Evolutionary conservation across 2,113 vertebrate genomes (phyloP).

Genomic region (Vireo altiloquus): DNA sequence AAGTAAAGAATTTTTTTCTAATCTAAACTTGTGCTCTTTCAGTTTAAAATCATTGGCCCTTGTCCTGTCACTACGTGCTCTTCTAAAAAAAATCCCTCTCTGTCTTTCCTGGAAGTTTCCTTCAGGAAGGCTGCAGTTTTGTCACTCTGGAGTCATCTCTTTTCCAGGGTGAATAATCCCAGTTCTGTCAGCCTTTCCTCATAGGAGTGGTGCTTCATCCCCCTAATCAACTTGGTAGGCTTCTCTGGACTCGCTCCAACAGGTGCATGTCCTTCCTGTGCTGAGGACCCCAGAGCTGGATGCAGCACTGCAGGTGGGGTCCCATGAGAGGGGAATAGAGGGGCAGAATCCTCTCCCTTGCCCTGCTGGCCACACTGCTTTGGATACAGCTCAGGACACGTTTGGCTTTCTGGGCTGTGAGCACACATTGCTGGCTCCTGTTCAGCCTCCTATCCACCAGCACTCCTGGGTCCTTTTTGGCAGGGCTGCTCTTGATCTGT

Average conservation of each 20-base stretch:
- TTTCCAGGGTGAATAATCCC: background rate
- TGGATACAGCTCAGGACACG: background rate
- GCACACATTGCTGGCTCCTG: background rate
- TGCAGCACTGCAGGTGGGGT: background rate
- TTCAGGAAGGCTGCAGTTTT: background rate
- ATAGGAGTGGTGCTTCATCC: fast-evolving
- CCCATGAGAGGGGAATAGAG: background rate
- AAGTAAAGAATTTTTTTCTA: background rate
- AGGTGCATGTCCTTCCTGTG: background rate
- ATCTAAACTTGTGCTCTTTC: background rate
- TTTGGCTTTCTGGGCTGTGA: background rate
- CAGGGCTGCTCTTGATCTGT: background rate
- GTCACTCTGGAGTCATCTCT: background rate
- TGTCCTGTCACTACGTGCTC: background rate
- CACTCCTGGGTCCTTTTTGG: background rate
- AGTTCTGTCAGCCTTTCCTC: background rate
- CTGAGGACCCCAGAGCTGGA: background rate
- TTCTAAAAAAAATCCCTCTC: background rate
- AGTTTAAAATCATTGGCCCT: background rate
- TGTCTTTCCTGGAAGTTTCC: background rate
- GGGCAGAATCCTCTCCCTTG: background rate
- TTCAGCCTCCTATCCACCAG: background rate
- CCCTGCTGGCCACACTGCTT: background rate
- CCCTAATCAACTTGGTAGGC: background rate
- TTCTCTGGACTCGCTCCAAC: background rate